These are phyloP conservation scores for Crepidodera aurea DNA, from an alignment of 2,888 invertebrate species.

Conservation along the genomic window DNA sequence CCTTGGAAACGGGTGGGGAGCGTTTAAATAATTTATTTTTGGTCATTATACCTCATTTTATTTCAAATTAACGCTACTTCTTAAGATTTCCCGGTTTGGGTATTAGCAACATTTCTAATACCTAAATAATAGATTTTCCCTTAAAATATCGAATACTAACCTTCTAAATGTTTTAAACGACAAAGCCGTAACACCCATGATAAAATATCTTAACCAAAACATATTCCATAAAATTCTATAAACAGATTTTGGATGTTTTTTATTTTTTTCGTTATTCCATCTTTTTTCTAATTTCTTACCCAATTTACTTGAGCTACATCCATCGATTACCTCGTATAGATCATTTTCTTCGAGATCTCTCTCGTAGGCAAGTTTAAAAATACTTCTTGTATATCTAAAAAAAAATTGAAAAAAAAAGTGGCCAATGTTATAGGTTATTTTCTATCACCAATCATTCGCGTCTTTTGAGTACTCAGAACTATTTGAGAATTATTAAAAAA, in stretches of 20 bases:
- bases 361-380: slow-evolving; percentile 70
- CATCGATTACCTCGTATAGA: slow-evolving; percentile 65
- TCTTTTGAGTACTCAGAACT: too few relatives aligned
- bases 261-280: slow-evolving; percentile 41
- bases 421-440: too few relatives aligned
- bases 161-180: slow-evolving; percentile 1
- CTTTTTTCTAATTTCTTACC: slow-evolving; percentile 50
- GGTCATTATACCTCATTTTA: too few relatives aligned
- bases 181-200: background rate
- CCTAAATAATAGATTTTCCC: too few relatives aligned
- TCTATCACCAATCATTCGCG: too few relatives aligned
- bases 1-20: too few relatives aligned
- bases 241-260: slow-evolving; percentile 32
- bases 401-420: background rate
- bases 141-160: too few relatives aligned
- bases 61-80: too few relatives aligned
- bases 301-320: slow-evolving; percentile 48
- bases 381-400: slow-evolving; percentile 72
- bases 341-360: slow-evolving; percentile 70
- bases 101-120: too few relatives aligned
- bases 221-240: slow-evolving; percentile 7
- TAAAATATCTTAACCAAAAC: background rate
- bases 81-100: too few relatives aligned
- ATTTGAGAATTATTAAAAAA: too few relatives aligned
- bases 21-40: too few relatives aligned